A percentile compares a stretch with the other conserved stretches of the same genome.
Evolutionary conservation across 2,888 invertebrate species (phyloP).

Genomic region (Apotomis betuletana): DNA sequence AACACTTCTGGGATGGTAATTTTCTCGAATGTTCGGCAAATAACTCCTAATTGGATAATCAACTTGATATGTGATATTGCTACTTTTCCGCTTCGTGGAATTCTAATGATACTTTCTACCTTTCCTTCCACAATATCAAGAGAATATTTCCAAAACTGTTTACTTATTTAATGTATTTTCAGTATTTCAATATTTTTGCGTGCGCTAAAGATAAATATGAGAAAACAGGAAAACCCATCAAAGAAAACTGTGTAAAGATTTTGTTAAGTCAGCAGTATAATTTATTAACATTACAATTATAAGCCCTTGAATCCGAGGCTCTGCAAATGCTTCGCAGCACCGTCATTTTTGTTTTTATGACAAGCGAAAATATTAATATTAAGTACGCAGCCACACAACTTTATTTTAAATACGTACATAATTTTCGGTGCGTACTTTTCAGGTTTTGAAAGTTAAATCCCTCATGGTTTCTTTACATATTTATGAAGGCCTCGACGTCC

Average conservation of each 20-base stretch:
- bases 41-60: conserved; percentile 20
- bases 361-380: conserved; percentile 32
- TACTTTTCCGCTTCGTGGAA: conserved; percentile 1
- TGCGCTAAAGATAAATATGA: neutral
- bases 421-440: conserved; percentile 58
- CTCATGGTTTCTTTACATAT: conserved; percentile 72
- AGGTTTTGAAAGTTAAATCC: conserved; percentile 67
- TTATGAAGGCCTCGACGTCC: conserved; percentile 70
- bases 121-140: neutral
- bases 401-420: conserved; percentile 61
- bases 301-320: neutral
- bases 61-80: conserved; percentile 12
- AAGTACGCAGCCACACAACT: conserved; percentile 45
- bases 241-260: conserved; percentile 12
- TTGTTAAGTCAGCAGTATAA: conserved; percentile 12
- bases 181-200: no score
- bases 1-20: conserved; percentile 2
- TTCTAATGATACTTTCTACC: neutral
- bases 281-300: conserved; percentile 6
- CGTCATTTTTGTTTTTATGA: conserved; percentile 8
- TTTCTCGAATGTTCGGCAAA: conserved; percentile 13
- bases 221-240: conserved; percentile 21
- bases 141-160: neutral
- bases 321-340: conserved; percentile 19
- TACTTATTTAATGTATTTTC: neutral